Conservation (phyloP, 2,797 vertebrate species). For the Myoxocephalus aenaeus region DNA sequence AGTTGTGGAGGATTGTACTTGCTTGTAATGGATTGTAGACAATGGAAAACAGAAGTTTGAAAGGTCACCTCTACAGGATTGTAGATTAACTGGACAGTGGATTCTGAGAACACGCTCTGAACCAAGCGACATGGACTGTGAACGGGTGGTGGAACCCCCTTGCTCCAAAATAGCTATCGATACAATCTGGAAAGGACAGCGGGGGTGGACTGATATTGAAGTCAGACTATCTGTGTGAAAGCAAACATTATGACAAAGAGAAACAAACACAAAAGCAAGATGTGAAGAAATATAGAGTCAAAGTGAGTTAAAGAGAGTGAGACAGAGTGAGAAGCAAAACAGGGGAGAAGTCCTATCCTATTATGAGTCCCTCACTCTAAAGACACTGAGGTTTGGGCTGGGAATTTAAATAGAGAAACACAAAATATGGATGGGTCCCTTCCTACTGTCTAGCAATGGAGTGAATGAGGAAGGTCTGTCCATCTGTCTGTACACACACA, state of each 20-base stretch:
- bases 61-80: background rate
- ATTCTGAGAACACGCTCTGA: background rate
- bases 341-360: conserved; percentile 41
- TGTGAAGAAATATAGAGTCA: background rate
- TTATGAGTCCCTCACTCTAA: conserved; percentile 53
- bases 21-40: background rate
- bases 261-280: conserved; percentile 8
- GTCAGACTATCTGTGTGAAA: background rate
- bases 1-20: background rate
- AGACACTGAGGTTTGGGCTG: conserved; percentile 62
- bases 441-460: conserved; percentile 41
- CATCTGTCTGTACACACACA: background rate
- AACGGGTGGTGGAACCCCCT: background rate
- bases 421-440: conserved; percentile 73
- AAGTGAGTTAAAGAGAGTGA: conserved; percentile 1
- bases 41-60: background rate
- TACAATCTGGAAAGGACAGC: conserved; percentile 9
- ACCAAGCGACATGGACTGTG: conserved; percentile 4
- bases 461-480: conserved; percentile 39
- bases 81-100: conserved; percentile 1
- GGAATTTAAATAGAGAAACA: conserved; percentile 74
- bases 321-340: conserved; percentile 25
- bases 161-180: background rate
- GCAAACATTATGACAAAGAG: conserved; percentile 4
- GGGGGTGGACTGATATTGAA: conserved; percentile 1